These are phyloP conservation scores for Chrysomela aeneicollis DNA, from an alignment of 2,888 invertebrate genomes.

Conservation along the genomic window DNA sequence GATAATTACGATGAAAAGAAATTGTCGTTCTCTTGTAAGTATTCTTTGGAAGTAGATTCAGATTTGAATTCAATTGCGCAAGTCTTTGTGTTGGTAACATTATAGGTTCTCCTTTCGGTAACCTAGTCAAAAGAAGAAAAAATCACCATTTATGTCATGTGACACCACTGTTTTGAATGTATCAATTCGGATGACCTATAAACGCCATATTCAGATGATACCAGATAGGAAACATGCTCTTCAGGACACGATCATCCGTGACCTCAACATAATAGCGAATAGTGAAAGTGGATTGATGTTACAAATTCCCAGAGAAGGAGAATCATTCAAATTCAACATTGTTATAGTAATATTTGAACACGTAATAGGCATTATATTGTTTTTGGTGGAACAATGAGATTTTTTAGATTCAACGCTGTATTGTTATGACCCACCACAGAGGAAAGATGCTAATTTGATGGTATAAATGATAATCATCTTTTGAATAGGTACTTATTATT, in stretches of 20 bases:
- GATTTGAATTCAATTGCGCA: no score
- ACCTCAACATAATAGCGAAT: slow-evolving; percentile 35
- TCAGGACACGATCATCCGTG: slow-evolving; percentile 33
- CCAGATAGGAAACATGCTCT: slow-evolving; percentile 34
- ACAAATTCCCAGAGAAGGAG: slow-evolving; percentile 15
- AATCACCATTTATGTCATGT: no score
- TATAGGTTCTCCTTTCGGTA: no score
- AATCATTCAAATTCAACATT: slow-evolving; percentile 27
- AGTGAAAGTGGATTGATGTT: slow-evolving; percentile 36
- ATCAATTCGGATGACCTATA: slow-evolving; percentile 30
- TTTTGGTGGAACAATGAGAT: slow-evolving; percentile 32
- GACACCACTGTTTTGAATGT: slow-evolving; percentile 11
- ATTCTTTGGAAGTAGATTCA: no score
- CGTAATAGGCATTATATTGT: slow-evolving; percentile 34
- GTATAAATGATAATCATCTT: no score
- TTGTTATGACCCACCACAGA: not conserved
- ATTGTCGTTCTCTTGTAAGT: no score
- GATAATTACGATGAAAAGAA: no score
- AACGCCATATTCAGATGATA: slow-evolving; percentile 26
- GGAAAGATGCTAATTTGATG: not conserved
- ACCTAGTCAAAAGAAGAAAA: no score
- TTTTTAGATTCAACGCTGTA: slow-evolving; percentile 23
- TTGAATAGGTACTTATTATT: no score
- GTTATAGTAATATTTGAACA: slow-evolving; percentile 24
- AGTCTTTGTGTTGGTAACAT: no score